Evolutionary conservation across 2,797 vertebrate species (phyloP).

Genomic region (Crax fasciolata): DNA sequence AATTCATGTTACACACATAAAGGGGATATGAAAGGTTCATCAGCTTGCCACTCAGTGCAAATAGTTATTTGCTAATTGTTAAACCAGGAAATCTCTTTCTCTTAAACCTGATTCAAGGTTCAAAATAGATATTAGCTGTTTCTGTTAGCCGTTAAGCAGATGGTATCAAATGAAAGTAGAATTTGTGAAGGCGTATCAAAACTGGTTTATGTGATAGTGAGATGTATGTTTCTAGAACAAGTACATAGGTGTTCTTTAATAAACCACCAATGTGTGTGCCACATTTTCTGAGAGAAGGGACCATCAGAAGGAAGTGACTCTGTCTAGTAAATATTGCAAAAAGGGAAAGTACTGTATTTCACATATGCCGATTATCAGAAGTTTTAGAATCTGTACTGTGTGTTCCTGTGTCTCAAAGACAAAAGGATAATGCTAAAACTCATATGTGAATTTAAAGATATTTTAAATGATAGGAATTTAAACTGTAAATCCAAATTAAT

Average conservation of each 20-base stretch:
- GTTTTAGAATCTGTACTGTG: background rate
- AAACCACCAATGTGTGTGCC: background rate
- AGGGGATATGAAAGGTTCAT: conserved; percentile 34
- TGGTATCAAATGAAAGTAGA: background rate
- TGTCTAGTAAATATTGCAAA: background rate
- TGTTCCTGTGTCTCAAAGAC: background rate
- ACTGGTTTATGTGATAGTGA: background rate
- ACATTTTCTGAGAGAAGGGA: background rate
- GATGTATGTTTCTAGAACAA: background rate
- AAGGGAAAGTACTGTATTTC: background rate
- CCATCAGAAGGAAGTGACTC: background rate
- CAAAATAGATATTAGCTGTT: background rate
- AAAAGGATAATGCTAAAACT: background rate
- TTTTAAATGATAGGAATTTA: background rate
- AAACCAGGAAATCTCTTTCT: conserved; percentile 16
- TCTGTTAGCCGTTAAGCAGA: conserved; percentile 19
- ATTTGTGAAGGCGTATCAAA: conserved; percentile 29
- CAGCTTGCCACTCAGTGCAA: background rate
- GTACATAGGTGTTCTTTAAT: background rate
- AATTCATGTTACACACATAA: conserved; percentile 1
- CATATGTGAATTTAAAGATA: background rate
- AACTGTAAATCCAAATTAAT: background rate
- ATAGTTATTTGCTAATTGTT: background rate
- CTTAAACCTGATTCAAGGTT: conserved; percentile 37
- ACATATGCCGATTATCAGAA: background rate